Evolutionary conservation across 2,113 vertebrate genomes (phyloP).

Genomic region (Proterorhinus semilunaris): DNA sequence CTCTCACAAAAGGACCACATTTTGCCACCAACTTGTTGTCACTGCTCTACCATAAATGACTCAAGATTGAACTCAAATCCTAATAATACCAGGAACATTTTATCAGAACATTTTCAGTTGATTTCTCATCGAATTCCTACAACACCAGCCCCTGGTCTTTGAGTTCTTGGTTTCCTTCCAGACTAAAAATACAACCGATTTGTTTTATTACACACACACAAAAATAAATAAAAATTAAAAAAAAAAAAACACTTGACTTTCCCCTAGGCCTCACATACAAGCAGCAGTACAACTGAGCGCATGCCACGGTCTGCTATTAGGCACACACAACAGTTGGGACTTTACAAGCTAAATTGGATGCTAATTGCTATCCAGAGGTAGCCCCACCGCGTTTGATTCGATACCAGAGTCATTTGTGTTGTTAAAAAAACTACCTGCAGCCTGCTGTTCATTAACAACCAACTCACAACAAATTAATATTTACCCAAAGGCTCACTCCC

Average conservation of each 20-base stretch:
- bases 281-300: not conserved
- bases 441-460: constrained; percentile 52
- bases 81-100: too few relatives aligned
- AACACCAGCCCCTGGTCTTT: too few relatives aligned
- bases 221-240: constrained; percentile 29
- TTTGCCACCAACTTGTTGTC: too few relatives aligned
- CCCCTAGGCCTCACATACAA: constrained; percentile 33
- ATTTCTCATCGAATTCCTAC: too few relatives aligned
- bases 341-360: constrained; percentile 31
- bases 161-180: not conserved
- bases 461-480: constrained; percentile 61
- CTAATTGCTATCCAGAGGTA: constrained; percentile 45
- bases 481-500: constrained; percentile 49
- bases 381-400: constrained; percentile 14
- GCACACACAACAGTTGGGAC: constrained; percentile 38
- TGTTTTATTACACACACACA: not conserved
- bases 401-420: constrained; percentile 35
- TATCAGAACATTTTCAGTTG: too few relatives aligned
- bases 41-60: too few relatives aligned
- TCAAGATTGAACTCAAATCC: too few relatives aligned
- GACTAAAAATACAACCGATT: not conserved
- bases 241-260: constrained; percentile 17
- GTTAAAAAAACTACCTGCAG: constrained; percentile 45
- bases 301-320: constrained; percentile 23
- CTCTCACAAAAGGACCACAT: too few relatives aligned